These are phyloP conservation scores for Melieria picta DNA, from an alignment of 2,888 invertebrate species.

Conservation along the genomic window DNA sequence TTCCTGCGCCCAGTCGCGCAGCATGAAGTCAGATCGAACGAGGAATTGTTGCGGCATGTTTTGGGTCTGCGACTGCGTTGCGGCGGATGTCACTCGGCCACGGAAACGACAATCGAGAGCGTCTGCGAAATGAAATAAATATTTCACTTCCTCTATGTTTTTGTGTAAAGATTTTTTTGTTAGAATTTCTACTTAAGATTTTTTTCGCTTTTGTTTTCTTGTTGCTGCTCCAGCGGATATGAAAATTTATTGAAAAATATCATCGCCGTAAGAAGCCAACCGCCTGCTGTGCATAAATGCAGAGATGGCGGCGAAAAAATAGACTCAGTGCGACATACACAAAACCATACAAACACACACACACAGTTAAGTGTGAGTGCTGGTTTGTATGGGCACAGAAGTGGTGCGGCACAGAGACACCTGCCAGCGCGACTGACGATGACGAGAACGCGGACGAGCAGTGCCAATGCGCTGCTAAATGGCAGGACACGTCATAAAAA, in stretches of 20 bases:
- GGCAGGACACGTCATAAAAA: neutral
- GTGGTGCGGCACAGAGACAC: too few relatives aligned
- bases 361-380: too few relatives aligned
- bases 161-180: constrained; percentile 10
- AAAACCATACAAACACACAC: too few relatives aligned
- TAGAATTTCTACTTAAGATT: neutral
- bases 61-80: neutral
- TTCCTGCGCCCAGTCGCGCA: neutral
- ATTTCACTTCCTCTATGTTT: neutral
- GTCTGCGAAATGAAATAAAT: neutral
- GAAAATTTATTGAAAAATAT: constrained; percentile 30
- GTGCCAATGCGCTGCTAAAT: too few relatives aligned
- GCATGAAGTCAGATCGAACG: neutral
- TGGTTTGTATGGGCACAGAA: too few relatives aligned
- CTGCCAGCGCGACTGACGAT: neutral
- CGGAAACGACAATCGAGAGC: neutral
- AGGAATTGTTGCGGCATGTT: neutral
- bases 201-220: neutral
- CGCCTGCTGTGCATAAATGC: too few relatives aligned
- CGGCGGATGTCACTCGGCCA: neutral
- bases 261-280: neutral
- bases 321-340: too few relatives aligned
- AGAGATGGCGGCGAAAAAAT: too few relatives aligned
- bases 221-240: neutral
- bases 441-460: neutral